Percentiles rank a stretch among this genome's conserved stretches.
Conservation (phyloP, 2,113 vertebrate genomes). For the Beaufortia kweichowensis region DNA sequence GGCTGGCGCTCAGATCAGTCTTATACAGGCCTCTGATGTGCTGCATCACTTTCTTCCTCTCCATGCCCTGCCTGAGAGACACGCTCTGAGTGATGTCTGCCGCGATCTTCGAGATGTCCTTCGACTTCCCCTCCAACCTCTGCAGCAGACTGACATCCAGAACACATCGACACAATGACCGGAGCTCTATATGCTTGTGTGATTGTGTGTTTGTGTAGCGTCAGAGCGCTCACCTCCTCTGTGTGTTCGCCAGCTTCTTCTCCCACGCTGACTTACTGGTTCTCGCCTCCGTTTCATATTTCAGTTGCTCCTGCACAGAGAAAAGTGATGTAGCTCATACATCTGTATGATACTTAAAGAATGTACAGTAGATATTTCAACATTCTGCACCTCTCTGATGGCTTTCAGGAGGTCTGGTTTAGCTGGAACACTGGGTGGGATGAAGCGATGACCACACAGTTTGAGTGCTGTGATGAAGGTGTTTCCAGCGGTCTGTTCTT, state of each 20-base stretch:
- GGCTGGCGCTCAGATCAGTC: constrained; percentile 89
- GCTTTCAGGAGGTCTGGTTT: constrained; percentile 86
- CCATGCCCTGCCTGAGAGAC: constrained; percentile 92
- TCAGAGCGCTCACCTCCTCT: constrained; percentile 70
- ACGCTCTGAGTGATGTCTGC: constrained; percentile 96
- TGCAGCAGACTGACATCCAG: constrained; percentile 83
- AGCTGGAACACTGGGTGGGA: constrained; percentile 78
- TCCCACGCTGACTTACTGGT: constrained; percentile 89
- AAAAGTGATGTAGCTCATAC: no score
- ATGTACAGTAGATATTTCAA: no score
- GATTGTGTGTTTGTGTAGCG: background rate
- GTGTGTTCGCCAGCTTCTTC: constrained; percentile 86
- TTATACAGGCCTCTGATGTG: constrained; percentile 95
- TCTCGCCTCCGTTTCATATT: constrained; percentile 86
- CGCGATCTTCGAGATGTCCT: constrained; percentile 96
- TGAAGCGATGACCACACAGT: constrained; percentile 85
- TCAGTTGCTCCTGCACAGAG: constrained; percentile 83
- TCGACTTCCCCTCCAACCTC: constrained; percentile 91
- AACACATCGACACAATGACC: background rate
- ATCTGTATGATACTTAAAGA: no score
- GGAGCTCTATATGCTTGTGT: background rate
- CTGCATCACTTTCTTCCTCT: constrained; percentile 97
- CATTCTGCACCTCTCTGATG: constrained; percentile 80
- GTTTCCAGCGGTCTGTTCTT: constrained; percentile 78
- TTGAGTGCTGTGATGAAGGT: constrained; percentile 86